Base-by-base conservation (phyloP, 2,888 invertebrate genomes). In the Oligia latruncula region DNA sequence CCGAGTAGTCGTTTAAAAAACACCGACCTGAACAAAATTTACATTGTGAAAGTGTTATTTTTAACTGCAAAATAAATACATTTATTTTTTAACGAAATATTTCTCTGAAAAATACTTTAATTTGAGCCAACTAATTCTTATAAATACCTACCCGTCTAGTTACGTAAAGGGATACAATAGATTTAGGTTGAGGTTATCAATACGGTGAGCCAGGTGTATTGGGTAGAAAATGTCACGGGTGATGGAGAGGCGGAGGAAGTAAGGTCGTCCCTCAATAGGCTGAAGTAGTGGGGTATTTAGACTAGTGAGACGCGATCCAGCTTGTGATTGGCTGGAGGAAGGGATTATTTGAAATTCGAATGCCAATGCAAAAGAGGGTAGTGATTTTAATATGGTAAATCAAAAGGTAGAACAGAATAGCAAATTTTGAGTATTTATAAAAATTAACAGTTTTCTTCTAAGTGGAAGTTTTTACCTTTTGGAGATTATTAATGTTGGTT, bases 151-250 rank as follows among this genome's bases (percentile, higher is more conserved):
- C 29, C 40, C 17, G 70, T 23, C 40, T 52, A 70, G 71, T 72
- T 71, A 80, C n/a, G 35, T 62, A 72, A n/a, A 70, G 71, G 52
- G 20, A 74, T 74, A 78, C 77, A 78, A 84, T 77, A 73, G 76
- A 83, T 88, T 80, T 83, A 70, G 85, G 81, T 81, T 82, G 83
- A 85, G 86, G 83, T 84, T 84, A 78, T 78, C 82, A 77, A 71
- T 68, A 72, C 68, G 82, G 55, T 80, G 80, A 74, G 80, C 70
- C 71, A 77, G 80, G 77, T 83, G 75, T 71, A 74, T 71, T 35
- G 81, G 85, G 78, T 72, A 72, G 52, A 80, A 82, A 87, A 83
- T 86, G 83, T 86, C 84, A 83, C 80, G 71, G 29, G 71, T 84
- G 85, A 87, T 87, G 64, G 78, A 89, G 83, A 81, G 74, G 76